These are phyloP conservation scores for Onthophagus sagittarius DNA, from an alignment of 2,888 invertebrate species.

Conservation along the genomic window DNA sequence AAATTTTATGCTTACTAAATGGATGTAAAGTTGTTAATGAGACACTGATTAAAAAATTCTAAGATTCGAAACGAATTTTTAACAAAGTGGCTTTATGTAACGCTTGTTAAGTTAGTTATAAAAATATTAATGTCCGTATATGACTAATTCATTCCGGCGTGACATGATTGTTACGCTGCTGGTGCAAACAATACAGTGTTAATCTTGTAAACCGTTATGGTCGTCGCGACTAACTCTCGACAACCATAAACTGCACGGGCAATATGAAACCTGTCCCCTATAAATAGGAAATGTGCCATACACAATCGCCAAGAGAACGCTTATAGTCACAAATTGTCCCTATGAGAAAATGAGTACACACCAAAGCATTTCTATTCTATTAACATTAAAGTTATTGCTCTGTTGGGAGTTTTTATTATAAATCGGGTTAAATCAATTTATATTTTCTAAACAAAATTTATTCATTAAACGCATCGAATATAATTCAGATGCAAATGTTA, in stretches of 20 bases:
- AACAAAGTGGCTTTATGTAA: background rate
- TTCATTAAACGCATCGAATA: background rate
- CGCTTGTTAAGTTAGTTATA: constrained; percentile 4
- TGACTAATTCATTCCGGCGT: constrained; percentile 10
- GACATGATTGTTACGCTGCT: constrained; percentile 10
- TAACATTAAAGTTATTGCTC: no score
- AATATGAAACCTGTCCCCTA: background rate
- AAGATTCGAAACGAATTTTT: background rate
- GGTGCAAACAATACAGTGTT: constrained; percentile 13
- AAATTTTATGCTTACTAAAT: no score
- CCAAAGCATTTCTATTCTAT: no score
- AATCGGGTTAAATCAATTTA: background rate
- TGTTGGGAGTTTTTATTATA: background rate
- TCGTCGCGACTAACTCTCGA: constrained; percentile 1
- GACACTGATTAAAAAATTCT: no score
- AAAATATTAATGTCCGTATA: constrained; percentile 8
- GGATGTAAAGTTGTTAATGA: no score
- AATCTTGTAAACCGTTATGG: constrained; percentile 10
- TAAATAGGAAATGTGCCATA: background rate
- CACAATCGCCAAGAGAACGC: background rate
- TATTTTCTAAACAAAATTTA: background rate
- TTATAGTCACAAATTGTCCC: background rate
- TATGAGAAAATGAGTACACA: background rate
- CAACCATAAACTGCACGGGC: constrained; percentile 1
- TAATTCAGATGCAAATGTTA: background rate